Evolutionary conservation across 2,888 invertebrate species (phyloP).

Genomic region (Zaprionus lineosus): DNA sequence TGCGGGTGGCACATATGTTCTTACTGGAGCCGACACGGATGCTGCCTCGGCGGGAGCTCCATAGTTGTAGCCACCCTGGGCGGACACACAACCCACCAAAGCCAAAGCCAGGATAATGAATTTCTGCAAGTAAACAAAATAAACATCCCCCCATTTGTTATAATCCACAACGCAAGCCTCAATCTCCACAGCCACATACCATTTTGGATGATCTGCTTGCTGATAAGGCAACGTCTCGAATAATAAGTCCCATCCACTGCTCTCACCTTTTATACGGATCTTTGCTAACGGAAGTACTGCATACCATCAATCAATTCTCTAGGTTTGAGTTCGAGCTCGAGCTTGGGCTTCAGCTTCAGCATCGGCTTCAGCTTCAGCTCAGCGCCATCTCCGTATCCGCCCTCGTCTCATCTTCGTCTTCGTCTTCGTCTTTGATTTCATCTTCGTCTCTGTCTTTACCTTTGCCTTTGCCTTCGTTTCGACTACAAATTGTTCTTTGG

Average conservation of each 20-base stretch:
- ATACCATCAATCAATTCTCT: constrained; percentile 72
- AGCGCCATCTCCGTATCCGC: too few relatives aligned
- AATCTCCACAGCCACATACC: constrained; percentile 42
- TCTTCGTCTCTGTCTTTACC: too few relatives aligned
- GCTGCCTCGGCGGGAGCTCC: constrained; percentile 61
- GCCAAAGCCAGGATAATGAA: constrained; percentile 59
- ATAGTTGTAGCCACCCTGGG: constrained; percentile 65
- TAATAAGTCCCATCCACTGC: constrained; percentile 47
- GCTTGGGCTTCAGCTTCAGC: too few relatives aligned
- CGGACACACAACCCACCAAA: constrained; percentile 56
- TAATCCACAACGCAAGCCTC: constrained; percentile 13
- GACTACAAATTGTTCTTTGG: too few relatives aligned
- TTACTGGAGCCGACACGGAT: constrained; percentile 49
- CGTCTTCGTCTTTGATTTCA: constrained; percentile 19
- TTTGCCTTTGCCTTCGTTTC: too few relatives aligned
- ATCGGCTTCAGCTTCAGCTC: too few relatives aligned
- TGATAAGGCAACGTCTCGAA: constrained; percentile 51
- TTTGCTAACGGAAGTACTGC: constrained; percentile 65
- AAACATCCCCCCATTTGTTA: not conserved
- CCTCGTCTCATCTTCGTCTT: too few relatives aligned
- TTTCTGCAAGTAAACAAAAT: constrained; percentile 42
- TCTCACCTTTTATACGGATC: constrained; percentile 63
- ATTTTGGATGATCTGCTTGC: constrained; percentile 53
- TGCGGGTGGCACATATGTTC: constrained; percentile 53
- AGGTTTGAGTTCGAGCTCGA: too few relatives aligned